Evolutionary conservation across 2,888 invertebrate genomes (phyloP), one percentile per base, ranked within the genome.

Genomic region (Hirtodrosophila histrioides): DNA sequence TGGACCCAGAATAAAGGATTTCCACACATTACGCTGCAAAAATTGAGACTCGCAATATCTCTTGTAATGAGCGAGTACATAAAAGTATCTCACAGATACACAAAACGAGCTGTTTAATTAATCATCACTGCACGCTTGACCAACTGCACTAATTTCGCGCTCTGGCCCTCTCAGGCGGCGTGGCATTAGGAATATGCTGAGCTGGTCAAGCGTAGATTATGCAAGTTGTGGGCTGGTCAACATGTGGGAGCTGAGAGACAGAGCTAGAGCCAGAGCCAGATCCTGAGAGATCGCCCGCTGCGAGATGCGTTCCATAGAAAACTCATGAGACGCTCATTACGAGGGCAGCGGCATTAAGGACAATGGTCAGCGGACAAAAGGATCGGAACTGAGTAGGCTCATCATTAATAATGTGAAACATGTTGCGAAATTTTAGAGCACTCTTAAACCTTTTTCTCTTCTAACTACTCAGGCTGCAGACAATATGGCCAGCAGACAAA

Each of bases 351-450:
- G 49, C 51, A 23, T 24, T 7, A 46, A 50, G 44, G 39, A 74
- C 72, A 74, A 74, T 75, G 76, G 73, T 55, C 71, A 66, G 56
- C 10, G 43, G 37, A 67, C 64, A 49, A 70, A 70, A 69, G 46
- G 56, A 61, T 65, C 24, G 39, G 46, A 37, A 35, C 64, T 29
- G 63, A 68, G 60, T 61, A 65, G 73, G 66, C 69, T 74, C 74
- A 69, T 80, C 78, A 80, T 83, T 75, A 82, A 84, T 87, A 84
- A 84, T 85, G 71, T 79, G 83, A 85, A 84, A 87, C 87, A 84
- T 85, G 85, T 87, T 87, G 88, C 85, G 71, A 85, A 86, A 86
- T 87, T 63, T 72, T 70, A 69, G 80, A 87, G 76, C 74, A 75
- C 68, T 66, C 74, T 78, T 69, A 83, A 87, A 83, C 83, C 78